Evolutionary conservation across 2,113 vertebrate species (phyloP).

Genomic region (Phylloscopus whistleri): DNA sequence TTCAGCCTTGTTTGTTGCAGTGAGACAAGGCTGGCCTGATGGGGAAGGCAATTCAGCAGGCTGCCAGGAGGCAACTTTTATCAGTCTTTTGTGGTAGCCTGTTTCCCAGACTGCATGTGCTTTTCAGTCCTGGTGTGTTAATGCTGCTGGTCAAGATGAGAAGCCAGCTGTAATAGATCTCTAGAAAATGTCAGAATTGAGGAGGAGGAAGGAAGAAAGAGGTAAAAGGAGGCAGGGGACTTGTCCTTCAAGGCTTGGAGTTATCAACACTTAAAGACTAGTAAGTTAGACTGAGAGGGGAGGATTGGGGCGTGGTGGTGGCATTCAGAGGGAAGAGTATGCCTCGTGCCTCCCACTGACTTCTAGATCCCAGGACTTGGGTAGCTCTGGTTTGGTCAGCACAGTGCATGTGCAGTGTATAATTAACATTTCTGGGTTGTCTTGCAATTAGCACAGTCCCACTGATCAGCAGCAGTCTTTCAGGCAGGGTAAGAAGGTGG

Average conservation of each 20-base stretch:
- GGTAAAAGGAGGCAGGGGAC: not conserved
- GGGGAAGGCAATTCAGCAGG: not conserved
- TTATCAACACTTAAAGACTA: not conserved
- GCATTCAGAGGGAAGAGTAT: not conserved
- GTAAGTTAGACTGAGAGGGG: not conserved
- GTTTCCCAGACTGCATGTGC: not conserved
- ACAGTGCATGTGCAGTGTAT: not conserved
- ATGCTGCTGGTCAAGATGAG: not conserved
- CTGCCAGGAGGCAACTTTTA: constrained; percentile 3
- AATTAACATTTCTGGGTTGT: not conserved
- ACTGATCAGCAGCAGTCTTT: not conserved
- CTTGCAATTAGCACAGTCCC: not conserved
- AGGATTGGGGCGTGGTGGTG: not conserved
- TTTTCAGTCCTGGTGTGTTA: not conserved
- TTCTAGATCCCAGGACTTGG: not conserved
- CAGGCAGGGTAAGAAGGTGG: not conserved
- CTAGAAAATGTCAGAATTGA: not conserved
- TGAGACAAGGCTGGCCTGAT: not conserved
- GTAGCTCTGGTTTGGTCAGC: not conserved
- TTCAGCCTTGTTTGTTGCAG: constrained; percentile 30
- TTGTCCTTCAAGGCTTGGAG: not conserved
- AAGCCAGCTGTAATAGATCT: not conserved
- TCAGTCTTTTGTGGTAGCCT: not conserved
- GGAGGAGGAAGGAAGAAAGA: not conserved
- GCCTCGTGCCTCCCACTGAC: not conserved